Base-by-base conservation (phyloP, 2,797 vertebrate species). In the Sebastes oblongus region DNA sequence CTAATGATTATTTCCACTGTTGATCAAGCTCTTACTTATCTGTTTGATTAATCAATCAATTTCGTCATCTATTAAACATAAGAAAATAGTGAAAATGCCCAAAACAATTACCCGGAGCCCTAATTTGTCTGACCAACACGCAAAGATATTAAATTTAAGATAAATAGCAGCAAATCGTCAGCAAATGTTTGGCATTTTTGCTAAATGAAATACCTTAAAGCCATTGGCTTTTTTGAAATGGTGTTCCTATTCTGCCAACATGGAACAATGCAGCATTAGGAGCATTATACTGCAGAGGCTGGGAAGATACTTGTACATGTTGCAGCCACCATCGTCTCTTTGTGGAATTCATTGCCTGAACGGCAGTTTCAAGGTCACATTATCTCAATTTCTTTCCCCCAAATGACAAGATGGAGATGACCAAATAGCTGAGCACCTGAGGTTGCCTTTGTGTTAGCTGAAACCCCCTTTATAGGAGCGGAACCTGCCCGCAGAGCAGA, bases 401-500 rank as follows among this genome's bases (percentile, higher is more conserved):
- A 39, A 46, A 69, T 1, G 58, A 24, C 13, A 1, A 24, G 30
- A 25, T 2, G 22, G 2, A 27, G 65, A 29, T 20, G 42, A 50
- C 42, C 42, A 18, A 50, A 50, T 18, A 50, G 18, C 50, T 2
- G 32, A 30, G 42, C 66, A 74, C 77, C 50, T 39, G 22, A 64
- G 55, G 52, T 25, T 10, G 54, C 18, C 32, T 70, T 61, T 2
- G n/a, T 74, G 36, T 5, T 7, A 14, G 24, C n/a, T 25, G 36
- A 69, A 46, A 50, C 9, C 13, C 50, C 20, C 66, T 29, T 66
- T 52, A 4, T 8, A 32, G 73, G 24, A 81, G 58, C 61, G 56
- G 18, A 24, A 83, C 55, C 77, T 59, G 66, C 75, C 75, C 61
- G 82, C 73, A 69, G 80, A 87, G 52, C 74, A 30, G 77, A 82